Base-by-base conservation (phyloP, 2,113 vertebrate species). In the Pteruthius melanotis region DNA sequence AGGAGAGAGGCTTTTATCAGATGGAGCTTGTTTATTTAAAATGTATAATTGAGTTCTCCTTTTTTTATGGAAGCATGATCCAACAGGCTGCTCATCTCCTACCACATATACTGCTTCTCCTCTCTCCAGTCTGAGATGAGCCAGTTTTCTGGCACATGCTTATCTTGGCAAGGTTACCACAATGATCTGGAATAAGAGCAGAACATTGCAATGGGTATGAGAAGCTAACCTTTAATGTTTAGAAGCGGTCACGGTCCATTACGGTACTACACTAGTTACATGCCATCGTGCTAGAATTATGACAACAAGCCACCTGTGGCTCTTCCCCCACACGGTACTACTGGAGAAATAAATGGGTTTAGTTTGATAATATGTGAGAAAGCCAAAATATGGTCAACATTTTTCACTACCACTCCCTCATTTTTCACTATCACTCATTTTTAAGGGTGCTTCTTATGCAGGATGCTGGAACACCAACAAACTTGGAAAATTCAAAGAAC, bases 401-500 rank as follows among this genome's bases (percentile, higher is more conserved):
- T 94, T 79, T 93, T 80, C 7, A 31, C 74, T 94, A 47, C 35
- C 33, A 9, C 86, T 88, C 74, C 49, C n/a, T n/a, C 33, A 8
- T 54, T 94, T 79, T 93, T 80, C 7, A 31, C 74, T 94, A 47
- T 33, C 33, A 9, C 86, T 88, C 24, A n/a, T 42, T 75, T 56
- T 42, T 42, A 75, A 49, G 40, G 40, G 30, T 21, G 4, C n/a
- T 78, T 26, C 21, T 70, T 20, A 20, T 28, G 11, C 7, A 6
- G 35, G 59, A 49, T 35, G 37, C 19, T 53, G n/a, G 64, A 93
- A 89, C 6, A 21, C 61, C 82, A 96, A 75, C 16, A 79, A 91
- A 95, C 82, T 17, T 68, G 69, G 83, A 68, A 95, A 96, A 84
- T 78, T 72, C 85, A 96, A 97, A 94, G 69, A 98, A 97, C 94